Evolutionary conservation across 2,888 invertebrate genomes (phyloP).

Genomic region (Drosophila anomelani): DNA sequence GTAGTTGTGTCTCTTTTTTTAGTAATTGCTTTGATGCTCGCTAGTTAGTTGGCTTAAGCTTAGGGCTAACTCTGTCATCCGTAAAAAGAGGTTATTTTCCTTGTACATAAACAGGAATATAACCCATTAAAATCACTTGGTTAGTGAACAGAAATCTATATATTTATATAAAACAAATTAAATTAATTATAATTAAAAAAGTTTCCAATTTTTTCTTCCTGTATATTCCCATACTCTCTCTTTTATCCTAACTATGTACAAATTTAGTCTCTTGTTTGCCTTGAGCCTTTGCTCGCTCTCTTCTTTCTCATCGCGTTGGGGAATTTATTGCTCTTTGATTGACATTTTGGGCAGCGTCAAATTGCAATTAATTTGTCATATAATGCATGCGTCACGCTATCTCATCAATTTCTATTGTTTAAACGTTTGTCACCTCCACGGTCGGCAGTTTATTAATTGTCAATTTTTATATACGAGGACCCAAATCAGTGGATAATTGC

Average conservation of each 20-base stretch:
- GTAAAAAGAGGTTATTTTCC: constrained; percentile 38
- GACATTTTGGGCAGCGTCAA: constrained; percentile 64
- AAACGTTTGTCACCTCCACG: constrained; percentile 73
- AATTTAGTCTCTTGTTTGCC: constrained; percentile 33
- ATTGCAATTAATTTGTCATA: constrained; percentile 76
- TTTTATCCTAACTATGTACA: constrained; percentile 27
- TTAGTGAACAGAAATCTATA: neutral
- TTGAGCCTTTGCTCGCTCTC: constrained; percentile 16
- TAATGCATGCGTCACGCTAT: constrained; percentile 77
- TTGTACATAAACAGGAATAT: constrained; percentile 18
- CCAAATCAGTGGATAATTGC: constrained; percentile 71
- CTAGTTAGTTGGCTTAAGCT: constrained; percentile 63
- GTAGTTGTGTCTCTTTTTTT: constrained; percentile 60
- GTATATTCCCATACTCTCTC: constrained; percentile 19
- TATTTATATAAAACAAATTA: neutral
- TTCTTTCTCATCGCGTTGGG: constrained; percentile 19
- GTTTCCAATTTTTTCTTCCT: too few species aligned
- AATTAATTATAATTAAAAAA: too few species aligned
- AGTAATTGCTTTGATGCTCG: constrained; percentile 59
- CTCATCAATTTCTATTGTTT: constrained; percentile 79
- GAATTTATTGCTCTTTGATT: constrained; percentile 77
- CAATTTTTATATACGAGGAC: constrained; percentile 58
- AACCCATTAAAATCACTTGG: too few species aligned
- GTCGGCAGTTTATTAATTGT: constrained; percentile 71
- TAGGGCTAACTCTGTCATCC: constrained; percentile 14